Evolutionary conservation across 2,888 invertebrate species (phyloP), one percentile per base, ranked within the genome.

Genomic region (Cheilosia vernalis): DNA sequence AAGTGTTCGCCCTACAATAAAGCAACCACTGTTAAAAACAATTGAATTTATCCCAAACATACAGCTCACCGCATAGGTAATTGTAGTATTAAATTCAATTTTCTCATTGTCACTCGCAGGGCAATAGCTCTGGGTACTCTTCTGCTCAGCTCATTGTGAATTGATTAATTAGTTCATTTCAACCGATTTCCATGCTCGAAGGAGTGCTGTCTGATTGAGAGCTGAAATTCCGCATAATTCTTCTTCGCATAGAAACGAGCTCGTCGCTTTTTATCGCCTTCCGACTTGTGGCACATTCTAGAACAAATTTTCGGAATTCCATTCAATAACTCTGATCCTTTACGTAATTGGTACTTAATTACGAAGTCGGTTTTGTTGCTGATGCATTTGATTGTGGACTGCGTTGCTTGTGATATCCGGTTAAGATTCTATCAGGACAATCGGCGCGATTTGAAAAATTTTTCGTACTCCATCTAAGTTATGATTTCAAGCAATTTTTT

Each of bases 81-180:
- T n/a, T n/a, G n/a, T n/a, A 37, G 27, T 27, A 6, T 27, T 6
- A 30, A 72, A 56, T 24, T 58, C 49, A 30, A 44, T 60, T 60
- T 44, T 53, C 33, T 66, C 49, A 66, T 79, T 67, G 74, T 55
- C 74, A 44, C 55, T 17, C 24, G 24, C 13, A 37, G 37, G 4
- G 37, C 13, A 37, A 13, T 4, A 37, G 13, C 37, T 37, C 37
- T 2, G 13, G 37, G 21, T 17, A 60, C 42, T 44, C 42, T 44
- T 6, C 44, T 10, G 10, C 37, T 44, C 27, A 27, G 69, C 77
- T 81, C 76, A 81, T 81, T 81, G 77, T 63, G 42, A 70, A 76
- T 67, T 66, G 77, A 69, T 81, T 76, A 81, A 76, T 81, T 81
- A 76, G 70, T 67, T 58, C 42, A 40, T 64, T 64, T 27, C 44